Evolutionary conservation across 1,140 invertebrate genomes (phyloP).

Genomic region (Pseudomyrmex flavicornis): DNA sequence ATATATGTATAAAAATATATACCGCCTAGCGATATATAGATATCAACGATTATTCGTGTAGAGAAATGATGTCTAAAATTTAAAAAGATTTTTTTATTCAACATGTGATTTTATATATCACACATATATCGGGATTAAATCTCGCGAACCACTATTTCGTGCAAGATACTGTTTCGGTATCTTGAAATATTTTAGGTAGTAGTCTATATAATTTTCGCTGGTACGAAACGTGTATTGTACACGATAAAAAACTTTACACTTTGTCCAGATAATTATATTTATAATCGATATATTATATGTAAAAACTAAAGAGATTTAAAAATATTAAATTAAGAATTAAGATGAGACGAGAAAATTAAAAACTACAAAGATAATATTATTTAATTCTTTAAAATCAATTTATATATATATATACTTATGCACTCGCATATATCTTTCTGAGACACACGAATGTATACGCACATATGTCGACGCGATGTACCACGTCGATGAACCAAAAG

Average conservation of each 20-base stretch:
- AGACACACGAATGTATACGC: conserved; percentile 2
- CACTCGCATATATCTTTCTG: neutral
- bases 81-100: conserved; percentile 33
- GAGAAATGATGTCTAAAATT: conserved; percentile 15
- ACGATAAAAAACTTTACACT: neutral
- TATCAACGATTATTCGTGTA: conserved; percentile 15
- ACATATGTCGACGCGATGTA: neutral
- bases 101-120: conserved; percentile 11
- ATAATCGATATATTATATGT: conserved; percentile 1
- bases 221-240: neutral
- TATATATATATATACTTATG: neutral
- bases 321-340: neutral
- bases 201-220: conserved; percentile 11
- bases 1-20: conserved; percentile 1
- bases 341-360: neutral
- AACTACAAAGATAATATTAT: neutral
- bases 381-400: conserved; percentile 15
- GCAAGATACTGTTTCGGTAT: conserved; percentile 23
- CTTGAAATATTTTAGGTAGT: neutral
- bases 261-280: conserved; percentile 30
- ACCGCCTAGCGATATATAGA: neutral
- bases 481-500: conserved; percentile 10
- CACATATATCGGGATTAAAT: conserved; percentile 19
- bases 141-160: conserved; percentile 10
- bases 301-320: neutral